phyloP scores from a whole-genome alignment of 2,888 invertebrate species.

The Globia sparganii region DNA sequence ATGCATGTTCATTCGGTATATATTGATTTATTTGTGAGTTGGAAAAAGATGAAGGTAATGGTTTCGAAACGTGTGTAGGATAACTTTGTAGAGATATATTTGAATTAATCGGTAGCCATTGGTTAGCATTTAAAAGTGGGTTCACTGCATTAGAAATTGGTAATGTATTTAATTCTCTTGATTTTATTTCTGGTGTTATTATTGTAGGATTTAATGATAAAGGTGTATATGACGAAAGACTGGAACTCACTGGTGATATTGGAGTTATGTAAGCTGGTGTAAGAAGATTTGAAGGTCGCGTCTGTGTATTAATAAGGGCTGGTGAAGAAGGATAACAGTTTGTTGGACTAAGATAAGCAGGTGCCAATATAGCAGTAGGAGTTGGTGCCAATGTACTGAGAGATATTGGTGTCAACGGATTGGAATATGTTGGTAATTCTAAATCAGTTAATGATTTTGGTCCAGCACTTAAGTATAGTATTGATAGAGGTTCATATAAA shows the following conservation, averaged over 20 bases:
- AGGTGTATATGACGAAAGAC: neutral
- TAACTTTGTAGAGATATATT: neutral
- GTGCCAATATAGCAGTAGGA: neutral
- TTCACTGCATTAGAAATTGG: neutral
- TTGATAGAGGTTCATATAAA: neutral
- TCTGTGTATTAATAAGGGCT: neutral
- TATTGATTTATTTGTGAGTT: slow-evolving; percentile 1
- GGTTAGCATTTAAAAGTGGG: neutral
- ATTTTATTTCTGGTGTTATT: neutral
- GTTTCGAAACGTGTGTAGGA: neutral
- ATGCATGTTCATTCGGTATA: neutral
- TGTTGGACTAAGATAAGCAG: neutral
- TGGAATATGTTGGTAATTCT: neutral
- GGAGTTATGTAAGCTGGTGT: neutral
- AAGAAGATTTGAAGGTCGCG: neutral
- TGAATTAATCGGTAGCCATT: neutral
- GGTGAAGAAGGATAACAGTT: neutral
- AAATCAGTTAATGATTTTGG: neutral
- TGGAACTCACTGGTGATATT: neutral
- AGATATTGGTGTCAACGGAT: neutral
- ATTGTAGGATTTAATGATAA: neutral
- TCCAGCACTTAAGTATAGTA: neutral
- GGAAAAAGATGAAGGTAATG: neutral
- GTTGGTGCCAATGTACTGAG: neutral
- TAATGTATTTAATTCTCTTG: neutral